A percentile compares a stretch with the other conserved stretches of the same genome.
phyloP scores from a whole-genome alignment of 2,797 vertebrate species.

The Bryconaethiops microstoma region DNA sequence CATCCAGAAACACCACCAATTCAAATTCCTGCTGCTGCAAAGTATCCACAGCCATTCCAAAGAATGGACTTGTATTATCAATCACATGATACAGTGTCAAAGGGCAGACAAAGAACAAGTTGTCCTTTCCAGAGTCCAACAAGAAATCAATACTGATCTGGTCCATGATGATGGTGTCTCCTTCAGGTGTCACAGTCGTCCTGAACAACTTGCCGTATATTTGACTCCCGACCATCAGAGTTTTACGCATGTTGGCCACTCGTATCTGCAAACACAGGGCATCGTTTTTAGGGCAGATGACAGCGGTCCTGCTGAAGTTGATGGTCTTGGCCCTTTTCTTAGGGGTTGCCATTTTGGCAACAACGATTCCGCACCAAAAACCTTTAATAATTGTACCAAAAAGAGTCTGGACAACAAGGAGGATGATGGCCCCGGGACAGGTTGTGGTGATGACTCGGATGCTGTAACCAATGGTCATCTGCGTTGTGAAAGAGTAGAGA shows the following conservation, averaged over 20 bases:
- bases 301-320: slow-evolving; percentile 88
- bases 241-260: slow-evolving; percentile 94
- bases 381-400: slow-evolving; percentile 90
- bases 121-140: slow-evolving; percentile 93
- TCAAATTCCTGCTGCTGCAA: slow-evolving; percentile 91
- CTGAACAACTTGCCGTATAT: slow-evolving; percentile 93
- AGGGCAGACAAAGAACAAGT: slow-evolving; percentile 93
- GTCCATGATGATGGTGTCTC: slow-evolving; percentile 94
- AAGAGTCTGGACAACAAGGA: slow-evolving; percentile 89
- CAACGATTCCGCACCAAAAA: slow-evolving; percentile 89
- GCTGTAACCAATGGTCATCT: slow-evolving; percentile 95
- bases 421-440: slow-evolving; percentile 86
- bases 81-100: slow-evolving; percentile 92
- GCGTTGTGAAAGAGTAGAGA: slow-evolving; percentile 94
- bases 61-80: slow-evolving; percentile 91
- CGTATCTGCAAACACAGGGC: slow-evolving; percentile 87
- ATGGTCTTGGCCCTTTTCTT: slow-evolving; percentile 95
- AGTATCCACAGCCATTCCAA: slow-evolving; percentile 90
- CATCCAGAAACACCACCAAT: slow-evolving; percentile 91
- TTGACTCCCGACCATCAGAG: slow-evolving; percentile 92
- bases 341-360: slow-evolving; percentile 87
- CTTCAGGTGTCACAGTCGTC: slow-evolving; percentile 88
- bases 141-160: slow-evolving; percentile 91
- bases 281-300: slow-evolving; percentile 83
- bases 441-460: slow-evolving; percentile 85